Conservation (phyloP, 2,888 invertebrate species). For the Stramonita haemastoma region DNA sequence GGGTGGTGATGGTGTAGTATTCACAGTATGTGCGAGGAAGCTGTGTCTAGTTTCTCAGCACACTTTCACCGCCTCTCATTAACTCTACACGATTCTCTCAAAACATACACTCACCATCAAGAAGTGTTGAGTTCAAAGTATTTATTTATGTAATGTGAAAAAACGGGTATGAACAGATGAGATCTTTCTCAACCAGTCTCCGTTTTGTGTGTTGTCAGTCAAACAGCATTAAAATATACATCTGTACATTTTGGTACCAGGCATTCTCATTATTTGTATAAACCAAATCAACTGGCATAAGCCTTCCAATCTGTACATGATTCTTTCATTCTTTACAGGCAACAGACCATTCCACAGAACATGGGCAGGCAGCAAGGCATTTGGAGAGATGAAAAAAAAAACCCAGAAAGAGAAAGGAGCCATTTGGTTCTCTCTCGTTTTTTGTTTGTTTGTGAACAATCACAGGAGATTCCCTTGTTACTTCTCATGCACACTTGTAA, state of each 20-base stretch:
- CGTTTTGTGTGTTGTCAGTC: neutral
- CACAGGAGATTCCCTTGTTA: too few relatives aligned
- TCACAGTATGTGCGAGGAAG: too few relatives aligned
- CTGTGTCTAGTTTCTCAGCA: too few relatives aligned
- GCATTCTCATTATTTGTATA: neutral
- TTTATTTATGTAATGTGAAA: conserved; percentile 38
- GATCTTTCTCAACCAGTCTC: conserved; percentile 35
- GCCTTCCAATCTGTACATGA: conserved; percentile 8
- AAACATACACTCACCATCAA: neutral
- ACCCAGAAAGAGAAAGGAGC: too few relatives aligned
- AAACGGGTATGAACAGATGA: conserved; percentile 33
- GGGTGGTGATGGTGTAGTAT: too few relatives aligned
- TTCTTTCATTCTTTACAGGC: conserved; percentile 3
- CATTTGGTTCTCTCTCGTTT: too few relatives aligned
- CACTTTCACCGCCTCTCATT: too few relatives aligned
- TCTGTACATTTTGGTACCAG: neutral
- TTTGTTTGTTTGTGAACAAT: too few relatives aligned
- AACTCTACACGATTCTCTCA: neutral
- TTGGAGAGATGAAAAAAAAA: neutral
- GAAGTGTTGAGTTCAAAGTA: neutral
- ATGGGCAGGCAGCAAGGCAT: neutral
- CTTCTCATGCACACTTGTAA: too few relatives aligned
- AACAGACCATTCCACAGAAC: conserved; percentile 1
- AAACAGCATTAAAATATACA: conserved; percentile 5
- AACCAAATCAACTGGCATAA: conserved; percentile 14